Evolutionary conservation across 2,113 vertebrate species (phyloP).

Genomic region (Zingel zingel): DNA sequence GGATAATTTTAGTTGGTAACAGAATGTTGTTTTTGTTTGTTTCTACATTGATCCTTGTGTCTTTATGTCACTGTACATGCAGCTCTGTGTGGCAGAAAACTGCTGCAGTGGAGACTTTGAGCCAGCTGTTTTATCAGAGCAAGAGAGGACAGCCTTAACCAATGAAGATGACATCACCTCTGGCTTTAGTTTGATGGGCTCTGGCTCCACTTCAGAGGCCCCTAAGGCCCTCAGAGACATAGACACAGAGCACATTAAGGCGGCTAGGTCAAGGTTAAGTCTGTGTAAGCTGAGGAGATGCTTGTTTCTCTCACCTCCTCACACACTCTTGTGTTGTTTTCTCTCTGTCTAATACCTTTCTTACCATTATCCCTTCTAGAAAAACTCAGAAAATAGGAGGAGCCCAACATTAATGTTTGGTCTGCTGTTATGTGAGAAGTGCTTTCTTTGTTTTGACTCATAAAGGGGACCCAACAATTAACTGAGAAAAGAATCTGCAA

Average conservation of each 20-base stretch:
- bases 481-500: not conserved
- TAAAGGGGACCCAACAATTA: not conserved
- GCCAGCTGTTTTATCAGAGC: constrained; percentile 64
- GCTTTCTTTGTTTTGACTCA: constrained; percentile 1
- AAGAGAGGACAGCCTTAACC: constrained; percentile 54
- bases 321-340: constrained; percentile 23
- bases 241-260: constrained; percentile 41
- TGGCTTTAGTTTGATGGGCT: constrained; percentile 69
- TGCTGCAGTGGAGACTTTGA: constrained; percentile 7
- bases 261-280: constrained; percentile 21
- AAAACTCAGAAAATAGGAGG: not conserved
- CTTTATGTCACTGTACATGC: constrained; percentile 25
- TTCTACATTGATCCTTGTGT: constrained; percentile 5
- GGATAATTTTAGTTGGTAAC: not conserved
- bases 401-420: not conserved
- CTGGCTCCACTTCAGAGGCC: constrained; percentile 72
- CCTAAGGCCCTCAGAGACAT: constrained; percentile 48
- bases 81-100: constrained; percentile 24
- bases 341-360: not conserved
- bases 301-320: constrained; percentile 42
- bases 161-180: constrained; percentile 71
- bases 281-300: constrained; percentile 36
- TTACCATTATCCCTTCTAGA: not conserved
- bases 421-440: not conserved
- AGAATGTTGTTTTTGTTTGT: constrained; percentile 15